These are phyloP conservation scores for Dasyurus viverrinus DNA, from an alignment of 2,113 vertebrate species.

Conservation along the genomic window DNA sequence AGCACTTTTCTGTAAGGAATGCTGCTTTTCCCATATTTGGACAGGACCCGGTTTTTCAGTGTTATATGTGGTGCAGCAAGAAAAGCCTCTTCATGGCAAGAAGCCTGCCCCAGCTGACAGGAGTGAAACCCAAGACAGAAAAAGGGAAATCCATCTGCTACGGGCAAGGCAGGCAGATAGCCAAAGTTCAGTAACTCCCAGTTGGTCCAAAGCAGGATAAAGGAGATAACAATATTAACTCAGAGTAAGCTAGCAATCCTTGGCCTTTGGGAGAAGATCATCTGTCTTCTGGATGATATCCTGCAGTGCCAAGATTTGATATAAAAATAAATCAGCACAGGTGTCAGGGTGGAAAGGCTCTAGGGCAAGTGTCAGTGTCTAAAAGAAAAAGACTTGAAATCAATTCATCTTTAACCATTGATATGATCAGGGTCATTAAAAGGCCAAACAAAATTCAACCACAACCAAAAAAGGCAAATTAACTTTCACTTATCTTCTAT, in stretches of 20 bases:
- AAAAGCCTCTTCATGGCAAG: slow-evolving; percentile 33
- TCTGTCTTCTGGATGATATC: not conserved
- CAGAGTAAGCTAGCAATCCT: not conserved
- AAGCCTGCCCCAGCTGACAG: slow-evolving; percentile 32
- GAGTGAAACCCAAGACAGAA: slow-evolving; percentile 46
- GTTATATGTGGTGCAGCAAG: not conserved
- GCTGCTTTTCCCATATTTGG: not conserved
- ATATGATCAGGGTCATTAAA: not conserved
- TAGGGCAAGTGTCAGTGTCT: slow-evolving; percentile 1
- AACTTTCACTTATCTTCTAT: not conserved
- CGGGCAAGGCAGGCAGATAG: slow-evolving; percentile 26
- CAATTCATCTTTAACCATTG: not conserved
- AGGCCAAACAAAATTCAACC: not conserved
- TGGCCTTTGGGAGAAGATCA: not conserved
- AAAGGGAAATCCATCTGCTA: slow-evolving; percentile 24
- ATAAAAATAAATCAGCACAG: not conserved
- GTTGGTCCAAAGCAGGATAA: not conserved
- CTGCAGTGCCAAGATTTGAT: not conserved
- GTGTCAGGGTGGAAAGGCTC: not conserved
- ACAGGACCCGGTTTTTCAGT: not conserved
- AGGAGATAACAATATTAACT: not conserved
- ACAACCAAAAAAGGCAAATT: not conserved
- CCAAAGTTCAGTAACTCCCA: slow-evolving; percentile 9
- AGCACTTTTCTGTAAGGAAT: not conserved
- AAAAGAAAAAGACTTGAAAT: not conserved